Base-by-base conservation (phyloP, 1,140 invertebrate species). In the Drosophila trapezifrons region DNA sequence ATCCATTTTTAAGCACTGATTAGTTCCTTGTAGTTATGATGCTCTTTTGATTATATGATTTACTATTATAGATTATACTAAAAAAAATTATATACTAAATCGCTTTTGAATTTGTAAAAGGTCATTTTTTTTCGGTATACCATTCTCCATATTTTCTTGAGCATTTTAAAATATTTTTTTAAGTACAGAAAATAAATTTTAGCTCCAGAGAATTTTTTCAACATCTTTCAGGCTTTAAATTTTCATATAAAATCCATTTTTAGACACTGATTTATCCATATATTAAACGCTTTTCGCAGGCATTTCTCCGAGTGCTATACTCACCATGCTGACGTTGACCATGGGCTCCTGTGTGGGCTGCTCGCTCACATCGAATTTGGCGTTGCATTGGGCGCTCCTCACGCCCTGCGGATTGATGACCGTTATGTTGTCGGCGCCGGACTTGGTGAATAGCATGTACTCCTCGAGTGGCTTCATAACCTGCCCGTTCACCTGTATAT, bases 401-500 rank as follows among this genome's bases (percentile, higher is more conserved):
- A 97, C 95, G n/a, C 96, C 96, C 66, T 96, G 95, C 2, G 96
- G 95, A 91, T 96, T 96, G 15, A 96, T 96, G 5, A 96, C 96
- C 62, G 96, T 95, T 17, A 97, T 96, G 47, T 96, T 96, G 85
- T 97, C 96, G 51, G 95, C 94, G 47, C 95, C 96, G 35, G 95
- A 95, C 78, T 96, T 96, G 3, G 95, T 96, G 90, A 96, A 97
- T 7, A 97, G 92, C 96, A 97, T 97, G 90, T 97, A 97, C 86
- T 97, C 96, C 92, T 97, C 96, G 43, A 97, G 91, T 5, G 96
- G 96, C 80, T 96, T 96, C 96, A 97, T 97, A 52, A 94, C 93
- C 37, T 95, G 94, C 59, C 95, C 94, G 80, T 97, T 97, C 58
- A 97, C 95, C 92, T 96, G 95, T 69, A 97, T 94, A 55, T 96